phyloP scores from a whole-genome alignment of 2,797 vertebrate species.

The Bovichtus diacanthus region DNA sequence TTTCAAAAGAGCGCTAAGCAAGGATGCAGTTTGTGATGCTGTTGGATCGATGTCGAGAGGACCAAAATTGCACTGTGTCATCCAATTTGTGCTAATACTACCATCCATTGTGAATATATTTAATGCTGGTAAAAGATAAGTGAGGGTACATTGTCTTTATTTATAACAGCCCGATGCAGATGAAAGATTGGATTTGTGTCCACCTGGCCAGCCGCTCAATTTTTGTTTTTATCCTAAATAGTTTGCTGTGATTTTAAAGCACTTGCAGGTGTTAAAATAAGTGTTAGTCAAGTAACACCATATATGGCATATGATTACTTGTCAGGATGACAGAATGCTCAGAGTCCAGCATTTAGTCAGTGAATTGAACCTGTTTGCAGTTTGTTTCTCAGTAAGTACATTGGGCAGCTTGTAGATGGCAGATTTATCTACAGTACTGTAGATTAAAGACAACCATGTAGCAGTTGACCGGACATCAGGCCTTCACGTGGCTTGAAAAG shows the following conservation, averaged over 20 bases:
- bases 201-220: neutral
- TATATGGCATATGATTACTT: neutral
- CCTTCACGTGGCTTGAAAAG: constrained; percentile 28
- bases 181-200: neutral
- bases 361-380: neutral
- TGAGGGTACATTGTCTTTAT: neutral
- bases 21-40: neutral
- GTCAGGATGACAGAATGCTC: neutral
- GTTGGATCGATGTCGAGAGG: constrained; percentile 1
- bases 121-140: constrained; percentile 4
- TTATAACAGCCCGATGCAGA: neutral
- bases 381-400: neutral
- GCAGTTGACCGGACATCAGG: constrained; percentile 37
- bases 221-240: neutral
- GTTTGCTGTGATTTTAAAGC: constrained; percentile 10
- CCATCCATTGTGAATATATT: neutral
- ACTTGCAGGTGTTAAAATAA: constrained; percentile 3
- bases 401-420: constrained; percentile 10
- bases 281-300: neutral
- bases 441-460: neutral
- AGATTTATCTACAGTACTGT: constrained; percentile 9
- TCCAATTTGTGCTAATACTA: constrained; percentile 13
- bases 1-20: constrained; percentile 36
- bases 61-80: constrained; percentile 4
- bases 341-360: neutral